phyloP scores from a whole-genome alignment of 2,888 invertebrate genomes.

The Drosophila greeni region DNA sequence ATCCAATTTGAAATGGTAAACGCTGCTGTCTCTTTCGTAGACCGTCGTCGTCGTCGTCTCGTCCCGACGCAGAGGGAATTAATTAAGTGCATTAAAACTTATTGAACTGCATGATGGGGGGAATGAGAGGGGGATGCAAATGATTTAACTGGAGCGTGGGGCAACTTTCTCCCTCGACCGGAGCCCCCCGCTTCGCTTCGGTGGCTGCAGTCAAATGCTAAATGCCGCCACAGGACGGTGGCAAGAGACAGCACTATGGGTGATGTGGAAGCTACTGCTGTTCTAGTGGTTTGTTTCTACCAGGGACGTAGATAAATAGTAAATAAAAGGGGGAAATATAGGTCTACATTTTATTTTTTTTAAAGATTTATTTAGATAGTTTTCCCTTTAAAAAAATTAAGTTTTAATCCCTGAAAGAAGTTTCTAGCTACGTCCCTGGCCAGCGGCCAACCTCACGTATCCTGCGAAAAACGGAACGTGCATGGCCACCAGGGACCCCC shows the following conservation, averaged over 20 bases:
- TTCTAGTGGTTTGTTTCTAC: neutral
- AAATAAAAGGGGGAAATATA: neutral
- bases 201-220: slow-evolving; percentile 70
- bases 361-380: no score
- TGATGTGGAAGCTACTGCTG: slow-evolving; percentile 26
- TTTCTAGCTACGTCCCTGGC: slow-evolving; percentile 1
- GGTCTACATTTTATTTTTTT: neutral
- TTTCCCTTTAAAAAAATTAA: no score
- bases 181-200: slow-evolving; percentile 38
- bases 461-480: slow-evolving; percentile 63
- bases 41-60: slow-evolving; percentile 2
- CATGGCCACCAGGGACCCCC: slow-evolving; percentile 55
- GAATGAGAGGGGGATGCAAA: slow-evolving; percentile 52
- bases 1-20: slow-evolving; percentile 64
- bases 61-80: slow-evolving; percentile 59
- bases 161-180: neutral
- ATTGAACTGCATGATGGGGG: slow-evolving; percentile 61
- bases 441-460: slow-evolving; percentile 53
- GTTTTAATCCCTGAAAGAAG: neutral
- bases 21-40: slow-evolving; percentile 18
- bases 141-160: slow-evolving; percentile 66
- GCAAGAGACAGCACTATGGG: slow-evolving; percentile 7
- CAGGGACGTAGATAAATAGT: neutral
- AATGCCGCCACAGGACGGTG: slow-evolving; percentile 61
- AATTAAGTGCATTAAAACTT: slow-evolving; percentile 75